A percentile compares a stretch with the other conserved stretches of the same genome.
Evolutionary conservation across 1,140 invertebrate species (phyloP).

Genomic region (Drosophila obscura): DNA sequence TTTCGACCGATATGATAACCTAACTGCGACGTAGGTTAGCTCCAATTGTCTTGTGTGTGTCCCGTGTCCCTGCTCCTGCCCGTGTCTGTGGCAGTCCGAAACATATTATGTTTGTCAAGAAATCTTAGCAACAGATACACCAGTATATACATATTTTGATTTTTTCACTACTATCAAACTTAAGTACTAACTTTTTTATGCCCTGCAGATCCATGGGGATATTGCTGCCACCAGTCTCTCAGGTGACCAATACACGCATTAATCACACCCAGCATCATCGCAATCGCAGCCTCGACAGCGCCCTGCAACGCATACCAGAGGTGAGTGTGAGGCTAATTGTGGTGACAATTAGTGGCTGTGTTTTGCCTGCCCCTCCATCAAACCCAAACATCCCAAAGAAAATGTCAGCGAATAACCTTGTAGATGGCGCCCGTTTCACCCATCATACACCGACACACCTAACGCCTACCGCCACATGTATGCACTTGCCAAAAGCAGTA

Average conservation of each 20-base stretch:
- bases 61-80: conserved; percentile 1
- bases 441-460: background rate
- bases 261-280: conserved; percentile 90
- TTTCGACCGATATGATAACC: conserved; percentile 28
- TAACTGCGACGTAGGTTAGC: conserved; percentile 41
- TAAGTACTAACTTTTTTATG: conserved; percentile 9
- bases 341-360: too few species aligned
- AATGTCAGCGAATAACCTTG: background rate
- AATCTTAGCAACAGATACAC: conserved; percentile 12
- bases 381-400: background rate
- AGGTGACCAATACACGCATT: conserved; percentile 85
- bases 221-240: conserved; percentile 89
- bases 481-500: conserved; percentile 13
- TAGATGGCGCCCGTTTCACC: conserved; percentile 2
- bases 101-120: conserved; percentile 8
- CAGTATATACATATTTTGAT: conserved; percentile 46
- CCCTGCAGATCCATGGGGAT: conserved; percentile 90
- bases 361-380: background rate
- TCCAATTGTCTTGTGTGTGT: background rate
- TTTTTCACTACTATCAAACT: conserved; percentile 29
- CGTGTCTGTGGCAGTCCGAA: conserved; percentile 8
- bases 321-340: conserved; percentile 83
- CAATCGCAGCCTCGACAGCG: conserved; percentile 94
- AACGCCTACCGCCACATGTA: background rate
- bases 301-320: conserved; percentile 93